These are phyloP conservation scores for Triplophysa bombifrons DNA, from an alignment of 2,797 vertebrate genomes.

Conservation along the genomic window DNA sequence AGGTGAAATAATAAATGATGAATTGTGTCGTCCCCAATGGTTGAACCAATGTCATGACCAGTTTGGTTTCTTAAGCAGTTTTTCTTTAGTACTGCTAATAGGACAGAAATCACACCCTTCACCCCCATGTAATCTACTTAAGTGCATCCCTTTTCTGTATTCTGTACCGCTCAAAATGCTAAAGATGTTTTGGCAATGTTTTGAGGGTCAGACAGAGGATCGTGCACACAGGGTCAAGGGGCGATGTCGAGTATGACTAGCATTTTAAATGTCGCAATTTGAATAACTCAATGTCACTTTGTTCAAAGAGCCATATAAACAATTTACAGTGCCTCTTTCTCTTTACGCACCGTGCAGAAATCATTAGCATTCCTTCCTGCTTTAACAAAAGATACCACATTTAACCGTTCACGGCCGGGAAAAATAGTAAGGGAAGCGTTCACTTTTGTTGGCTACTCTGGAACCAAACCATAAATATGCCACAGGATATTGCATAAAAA, in stretches of 20 bases:
- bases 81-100: background rate
- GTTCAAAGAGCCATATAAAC: conserved; percentile 48
- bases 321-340: conserved; percentile 45
- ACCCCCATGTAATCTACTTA: conserved; percentile 3
- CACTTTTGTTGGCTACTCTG: background rate
- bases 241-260: background rate
- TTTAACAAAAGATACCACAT: conserved; percentile 26
- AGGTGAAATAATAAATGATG: background rate
- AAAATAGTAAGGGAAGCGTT: conserved; percentile 29
- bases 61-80: background rate
- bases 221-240: conserved; percentile 10
- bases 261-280: conserved; percentile 60
- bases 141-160: conserved; percentile 40
- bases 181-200: conserved; percentile 22
- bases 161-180: background rate
- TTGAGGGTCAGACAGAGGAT: conserved; percentile 36
- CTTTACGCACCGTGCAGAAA: conserved; percentile 36
- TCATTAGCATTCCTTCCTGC: conserved; percentile 38
- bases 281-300: conserved; percentile 63
- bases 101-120: background rate
- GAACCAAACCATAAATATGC: conserved; percentile 19
- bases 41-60: background rate
- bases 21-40: background rate
- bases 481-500: conserved; percentile 30
- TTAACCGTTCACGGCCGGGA: background rate